Percentiles rank a stretch among this genome's conserved stretches.
phyloP scores from a whole-genome alignment of 2,888 invertebrate genomes.

The Limnephilus marmoratus region DNA sequence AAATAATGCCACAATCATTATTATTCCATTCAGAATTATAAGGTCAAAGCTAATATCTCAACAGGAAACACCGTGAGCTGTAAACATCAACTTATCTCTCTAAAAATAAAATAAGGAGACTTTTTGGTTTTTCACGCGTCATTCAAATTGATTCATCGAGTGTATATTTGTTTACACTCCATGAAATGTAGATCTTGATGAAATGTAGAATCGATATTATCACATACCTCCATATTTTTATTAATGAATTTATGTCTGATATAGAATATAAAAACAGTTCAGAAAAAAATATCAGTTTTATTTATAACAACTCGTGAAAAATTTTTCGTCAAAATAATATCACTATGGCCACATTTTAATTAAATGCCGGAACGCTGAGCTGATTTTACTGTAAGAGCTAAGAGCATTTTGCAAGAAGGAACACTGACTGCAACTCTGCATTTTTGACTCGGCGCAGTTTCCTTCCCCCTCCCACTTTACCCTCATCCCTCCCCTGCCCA shows the following conservation, averaged over 20 bases:
- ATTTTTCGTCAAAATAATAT: not conserved
- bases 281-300: not conserved
- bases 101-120: no score
- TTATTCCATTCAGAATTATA: no score
- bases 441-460: constrained; percentile 52
- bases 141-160: no score
- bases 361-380: not conserved
- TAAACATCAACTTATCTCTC: no score
- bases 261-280: not conserved
- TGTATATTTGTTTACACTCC: no score
- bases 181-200: no score
- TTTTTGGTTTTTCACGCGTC: no score
- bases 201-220: no score
- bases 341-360: not conserved
- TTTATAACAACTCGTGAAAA: not conserved
- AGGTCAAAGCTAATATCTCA: no score
- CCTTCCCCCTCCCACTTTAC: constrained; percentile 27
- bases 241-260: not conserved
- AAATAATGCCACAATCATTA: no score
- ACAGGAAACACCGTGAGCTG: no score
- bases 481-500: not conserved
- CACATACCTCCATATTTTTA: no score
- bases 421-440: constrained; percentile 48
- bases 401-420: constrained; percentile 15
- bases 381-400: not conserved